phyloP scores from a whole-genome alignment of 2,888 invertebrate species.

The Zygaena filipendulae region DNA sequence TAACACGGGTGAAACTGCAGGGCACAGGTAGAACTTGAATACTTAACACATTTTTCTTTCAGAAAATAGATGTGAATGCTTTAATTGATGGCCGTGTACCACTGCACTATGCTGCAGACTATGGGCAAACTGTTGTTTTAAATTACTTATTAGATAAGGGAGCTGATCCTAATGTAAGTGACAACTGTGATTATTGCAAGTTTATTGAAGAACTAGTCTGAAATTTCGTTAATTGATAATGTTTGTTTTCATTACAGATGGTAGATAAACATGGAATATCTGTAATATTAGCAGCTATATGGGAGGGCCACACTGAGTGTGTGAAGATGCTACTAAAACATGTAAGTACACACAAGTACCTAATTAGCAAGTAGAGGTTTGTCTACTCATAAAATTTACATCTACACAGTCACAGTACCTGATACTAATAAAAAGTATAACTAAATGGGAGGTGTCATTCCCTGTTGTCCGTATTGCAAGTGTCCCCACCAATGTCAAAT shows the following conservation, averaged over 20 bases:
- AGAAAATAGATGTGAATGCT: slow-evolving; percentile 88
- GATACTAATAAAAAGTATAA: too few relatives aligned
- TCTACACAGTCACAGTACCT: too few relatives aligned
- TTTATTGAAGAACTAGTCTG: too few relatives aligned
- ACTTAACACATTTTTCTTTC: slow-evolving; percentile 18
- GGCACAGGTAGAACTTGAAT: background rate
- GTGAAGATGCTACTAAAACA: slow-evolving; percentile 88
- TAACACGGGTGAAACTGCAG: background rate
- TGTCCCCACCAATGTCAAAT: too few relatives aligned
- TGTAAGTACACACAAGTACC: too few relatives aligned
- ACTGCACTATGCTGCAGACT: slow-evolving; percentile 95
- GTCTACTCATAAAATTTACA: too few relatives aligned
- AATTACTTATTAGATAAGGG: slow-evolving; percentile 89
- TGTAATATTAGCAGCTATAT: slow-evolving; percentile 93
- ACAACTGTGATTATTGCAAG: background rate
- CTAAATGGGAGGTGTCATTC: too few relatives aligned
- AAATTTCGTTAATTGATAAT: too few relatives aligned
- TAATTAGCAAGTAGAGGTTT: too few relatives aligned
- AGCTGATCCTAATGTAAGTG: slow-evolving; percentile 88
- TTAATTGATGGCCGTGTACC: slow-evolving; percentile 90
- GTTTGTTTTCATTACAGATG: too few relatives aligned
- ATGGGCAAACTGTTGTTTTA: slow-evolving; percentile 91
- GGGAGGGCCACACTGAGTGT: slow-evolving; percentile 95
- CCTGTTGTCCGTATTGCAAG: too few relatives aligned
- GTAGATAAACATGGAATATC: slow-evolving; percentile 96